Evolutionary conservation across 2,113 vertebrate species (phyloP).

Genomic region (Oncorhynchus clarkii): DNA sequence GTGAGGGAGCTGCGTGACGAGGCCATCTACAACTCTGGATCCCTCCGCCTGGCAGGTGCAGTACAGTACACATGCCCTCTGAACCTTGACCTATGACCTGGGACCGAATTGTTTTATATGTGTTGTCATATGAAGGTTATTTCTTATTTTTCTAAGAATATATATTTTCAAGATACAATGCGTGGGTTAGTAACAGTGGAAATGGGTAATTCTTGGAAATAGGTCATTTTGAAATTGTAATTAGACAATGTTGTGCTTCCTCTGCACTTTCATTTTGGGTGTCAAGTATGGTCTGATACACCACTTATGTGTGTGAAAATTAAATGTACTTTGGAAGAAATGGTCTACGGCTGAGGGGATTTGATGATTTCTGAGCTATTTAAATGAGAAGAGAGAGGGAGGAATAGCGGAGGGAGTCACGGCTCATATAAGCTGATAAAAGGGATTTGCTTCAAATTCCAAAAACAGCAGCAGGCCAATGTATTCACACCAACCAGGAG

Average conservation of each 20-base stretch:
- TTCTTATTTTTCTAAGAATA: neutral
- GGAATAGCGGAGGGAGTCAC: constrained; percentile 29
- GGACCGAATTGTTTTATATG: neutral
- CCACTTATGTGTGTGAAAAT: constrained; percentile 34
- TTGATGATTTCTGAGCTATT: constrained; percentile 71
- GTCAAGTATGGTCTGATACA: neutral
- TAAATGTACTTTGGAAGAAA: constrained; percentile 65
- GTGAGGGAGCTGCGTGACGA: constrained; percentile 82
- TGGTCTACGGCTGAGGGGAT: constrained; percentile 70
- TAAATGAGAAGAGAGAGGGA: constrained; percentile 51
- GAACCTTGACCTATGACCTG: neutral
- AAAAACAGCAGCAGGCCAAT: constrained; percentile 18
- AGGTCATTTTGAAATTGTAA: neutral
- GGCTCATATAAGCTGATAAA: constrained; percentile 59
- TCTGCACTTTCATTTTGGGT: neutral
- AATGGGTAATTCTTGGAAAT: neutral
- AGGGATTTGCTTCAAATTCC: constrained; percentile 60
- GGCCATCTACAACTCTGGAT: constrained; percentile 80
- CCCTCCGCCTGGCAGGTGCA: constrained; percentile 80
- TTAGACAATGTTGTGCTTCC: neutral
- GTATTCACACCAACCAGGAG: neutral
- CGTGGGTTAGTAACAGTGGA: neutral
- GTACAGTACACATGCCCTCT: neutral
- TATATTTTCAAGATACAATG: neutral
- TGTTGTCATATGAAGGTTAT: neutral